phyloP scores from a whole-genome alignment of 1,140 invertebrate species.

The Drosophila nannoptera region DNA sequence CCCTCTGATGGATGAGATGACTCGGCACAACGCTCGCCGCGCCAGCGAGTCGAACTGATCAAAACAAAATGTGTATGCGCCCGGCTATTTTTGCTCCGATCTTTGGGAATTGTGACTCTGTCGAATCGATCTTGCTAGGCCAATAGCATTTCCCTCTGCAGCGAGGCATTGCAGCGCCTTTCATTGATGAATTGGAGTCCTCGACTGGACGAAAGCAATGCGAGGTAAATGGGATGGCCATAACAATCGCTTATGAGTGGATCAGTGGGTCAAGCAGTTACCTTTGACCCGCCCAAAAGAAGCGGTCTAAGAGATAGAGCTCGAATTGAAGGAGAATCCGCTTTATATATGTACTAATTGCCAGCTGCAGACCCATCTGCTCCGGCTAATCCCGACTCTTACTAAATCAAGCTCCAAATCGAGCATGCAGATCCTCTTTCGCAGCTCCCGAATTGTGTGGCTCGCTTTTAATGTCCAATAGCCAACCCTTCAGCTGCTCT shows the following conservation, averaged over 20 bases:
- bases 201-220: too few relatives aligned
- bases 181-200: conserved; percentile 25
- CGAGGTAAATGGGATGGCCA: too few relatives aligned
- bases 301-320: too few relatives aligned
- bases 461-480: conserved; percentile 28
- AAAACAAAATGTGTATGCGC: conserved; percentile 29
- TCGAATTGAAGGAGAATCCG: too few relatives aligned
- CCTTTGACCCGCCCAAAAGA: too few relatives aligned
- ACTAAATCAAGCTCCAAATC: neutral
- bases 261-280: too few relatives aligned
- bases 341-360: too few relatives aligned
- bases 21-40: conserved; percentile 34
- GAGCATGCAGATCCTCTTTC: conserved; percentile 1
- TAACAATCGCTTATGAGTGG: too few relatives aligned
- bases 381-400: neutral
- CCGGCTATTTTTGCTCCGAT: conserved; percentile 36
- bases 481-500: conserved; percentile 5
- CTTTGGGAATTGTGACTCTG: conserved; percentile 17
- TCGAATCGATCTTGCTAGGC: conserved; percentile 21
- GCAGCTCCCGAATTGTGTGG: neutral
- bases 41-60: conserved; percentile 20
- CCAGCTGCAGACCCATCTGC: neutral
- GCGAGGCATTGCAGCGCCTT: conserved; percentile 9
- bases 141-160: conserved; percentile 33
- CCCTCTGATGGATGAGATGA: conserved; percentile 48